Conservation (phyloP, 2,888 invertebrate species). For the Drosophila nr. perissopoda region DNA sequence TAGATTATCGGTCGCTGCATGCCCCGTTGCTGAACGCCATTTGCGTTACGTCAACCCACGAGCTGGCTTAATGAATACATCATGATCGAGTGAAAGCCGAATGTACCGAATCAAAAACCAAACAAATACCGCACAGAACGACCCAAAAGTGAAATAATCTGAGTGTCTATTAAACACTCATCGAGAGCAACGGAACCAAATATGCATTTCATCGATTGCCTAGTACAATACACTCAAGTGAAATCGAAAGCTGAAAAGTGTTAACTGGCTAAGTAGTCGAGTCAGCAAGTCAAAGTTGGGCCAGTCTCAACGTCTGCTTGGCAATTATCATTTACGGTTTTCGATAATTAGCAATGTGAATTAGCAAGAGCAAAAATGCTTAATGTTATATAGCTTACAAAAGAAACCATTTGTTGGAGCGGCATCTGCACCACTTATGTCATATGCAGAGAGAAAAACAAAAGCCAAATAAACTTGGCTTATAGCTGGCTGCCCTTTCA, state of each 20-base stretch:
- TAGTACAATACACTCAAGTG: conserved; percentile 34
- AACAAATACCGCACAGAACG: conserved; percentile 21
- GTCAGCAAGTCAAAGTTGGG: neutral
- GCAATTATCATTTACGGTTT: conserved; percentile 48
- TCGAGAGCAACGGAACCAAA: neutral
- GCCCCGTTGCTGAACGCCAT: conserved; percentile 15
- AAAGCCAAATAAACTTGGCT: conserved; percentile 3
- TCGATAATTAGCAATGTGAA: conserved; percentile 58
- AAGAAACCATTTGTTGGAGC: conserved; percentile 18
- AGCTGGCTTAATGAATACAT: conserved; percentile 34
- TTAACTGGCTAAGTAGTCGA: conserved; percentile 12
- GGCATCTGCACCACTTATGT: conserved; percentile 57
- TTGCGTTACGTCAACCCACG: conserved; percentile 32
- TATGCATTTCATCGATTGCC: conserved; percentile 15
- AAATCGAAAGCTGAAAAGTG: conserved; percentile 69
- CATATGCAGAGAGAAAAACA: conserved; percentile 31
- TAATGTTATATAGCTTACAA: conserved; percentile 46
- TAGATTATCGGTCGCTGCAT: conserved; percentile 12
- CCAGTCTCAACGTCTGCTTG: conserved; percentile 30
- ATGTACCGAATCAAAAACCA: conserved; percentile 13
- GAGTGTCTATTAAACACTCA: neutral
- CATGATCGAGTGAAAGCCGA: conserved; percentile 38
- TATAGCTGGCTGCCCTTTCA: conserved; percentile 19
- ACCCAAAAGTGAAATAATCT: conserved; percentile 7
- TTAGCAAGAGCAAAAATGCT: conserved; percentile 19